A percentile compares a stretch with the other conserved stretches of the same genome.
Conservation (phyloP, 2,888 invertebrate genomes). For the Megastigmus dorsalis region DNA sequence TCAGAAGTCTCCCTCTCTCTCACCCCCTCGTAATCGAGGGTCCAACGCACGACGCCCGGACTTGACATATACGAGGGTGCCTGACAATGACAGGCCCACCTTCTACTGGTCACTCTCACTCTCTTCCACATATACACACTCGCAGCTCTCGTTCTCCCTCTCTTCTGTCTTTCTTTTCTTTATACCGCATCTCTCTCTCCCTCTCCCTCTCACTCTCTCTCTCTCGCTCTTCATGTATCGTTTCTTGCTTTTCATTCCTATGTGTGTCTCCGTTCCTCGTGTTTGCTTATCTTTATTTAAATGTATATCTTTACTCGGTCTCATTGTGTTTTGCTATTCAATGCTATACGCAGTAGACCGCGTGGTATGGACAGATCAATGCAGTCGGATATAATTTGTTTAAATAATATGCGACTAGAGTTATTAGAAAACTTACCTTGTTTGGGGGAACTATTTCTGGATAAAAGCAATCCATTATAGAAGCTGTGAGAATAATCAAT, state of each 20-base stretch:
- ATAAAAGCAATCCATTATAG: too few species aligned
- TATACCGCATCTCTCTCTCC: slow-evolving; percentile 33
- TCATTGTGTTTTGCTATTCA: not conserved
- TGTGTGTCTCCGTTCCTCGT: not conserved
- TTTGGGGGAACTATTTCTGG: too few species aligned
- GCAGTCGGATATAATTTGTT: too few species aligned
- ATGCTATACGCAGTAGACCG: not conserved
- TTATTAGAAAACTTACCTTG: too few species aligned
- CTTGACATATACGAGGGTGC: slow-evolving; percentile 62
- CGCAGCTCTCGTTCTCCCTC: not conserved
- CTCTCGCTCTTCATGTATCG: not conserved
- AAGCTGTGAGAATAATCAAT: too few species aligned
- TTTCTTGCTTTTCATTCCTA: too few species aligned
- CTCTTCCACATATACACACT: not conserved
- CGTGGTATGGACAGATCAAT: too few species aligned
- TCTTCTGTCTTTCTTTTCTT: not conserved
- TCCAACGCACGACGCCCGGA: slow-evolving; percentile 6
- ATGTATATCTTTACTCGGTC: not conserved
- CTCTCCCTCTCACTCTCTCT: not conserved
- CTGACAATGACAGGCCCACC: slow-evolving; percentile 71
- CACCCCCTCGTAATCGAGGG: slow-evolving; percentile 36
- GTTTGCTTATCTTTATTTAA: not conserved
- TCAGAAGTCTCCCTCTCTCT: not conserved
- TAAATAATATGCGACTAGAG: too few species aligned
- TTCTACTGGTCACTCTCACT: slow-evolving; percentile 70